Conservation (phyloP, 2,797 vertebrate species). For the Myioborus melanocephalus region DNA sequence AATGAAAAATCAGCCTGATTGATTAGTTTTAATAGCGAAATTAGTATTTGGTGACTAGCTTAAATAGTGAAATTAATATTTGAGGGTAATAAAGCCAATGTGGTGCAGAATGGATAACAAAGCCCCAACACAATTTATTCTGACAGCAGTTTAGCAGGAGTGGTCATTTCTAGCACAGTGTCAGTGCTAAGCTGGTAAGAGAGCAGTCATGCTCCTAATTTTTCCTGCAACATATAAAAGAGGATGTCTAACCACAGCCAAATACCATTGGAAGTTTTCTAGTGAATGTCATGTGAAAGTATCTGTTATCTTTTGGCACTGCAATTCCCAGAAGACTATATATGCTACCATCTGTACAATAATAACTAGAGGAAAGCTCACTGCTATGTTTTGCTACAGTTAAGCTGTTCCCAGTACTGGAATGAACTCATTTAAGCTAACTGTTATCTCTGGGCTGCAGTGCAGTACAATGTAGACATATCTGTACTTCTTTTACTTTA, state of each 20-base stretch:
- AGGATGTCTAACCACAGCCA: neutral
- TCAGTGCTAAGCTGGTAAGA: neutral
- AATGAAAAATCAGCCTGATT: neutral
- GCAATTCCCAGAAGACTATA: neutral
- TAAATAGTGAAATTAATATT: neutral
- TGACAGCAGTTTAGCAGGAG: neutral
- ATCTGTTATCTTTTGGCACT: slow-evolving; percentile 25
- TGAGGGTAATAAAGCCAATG: neutral
- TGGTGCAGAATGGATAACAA: neutral
- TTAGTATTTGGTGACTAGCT: neutral
- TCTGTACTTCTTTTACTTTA: slow-evolving; percentile 39
- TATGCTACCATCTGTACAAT: slow-evolving; percentile 8
- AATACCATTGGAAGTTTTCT: slow-evolving; percentile 1
- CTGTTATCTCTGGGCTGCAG: slow-evolving; percentile 45
- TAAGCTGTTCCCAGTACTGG: slow-evolving; percentile 22
- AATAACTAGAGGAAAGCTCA: slow-evolving; percentile 8
- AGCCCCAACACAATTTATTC: neutral
- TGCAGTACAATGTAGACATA: slow-evolving; percentile 25
- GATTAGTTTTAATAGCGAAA: neutral
- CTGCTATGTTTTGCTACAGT: neutral
- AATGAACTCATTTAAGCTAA: slow-evolving; percentile 24
- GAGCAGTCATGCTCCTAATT: neutral
- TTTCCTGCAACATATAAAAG: neutral
- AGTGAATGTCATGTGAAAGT: slow-evolving; percentile 27
- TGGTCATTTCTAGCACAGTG: neutral